Percentiles rank a stretch among this genome's conserved stretches.
These are phyloP conservation scores for Drymodes brunneopygia DNA, from an alignment of 2,113 vertebrate species.

Conservation along the genomic window DNA sequence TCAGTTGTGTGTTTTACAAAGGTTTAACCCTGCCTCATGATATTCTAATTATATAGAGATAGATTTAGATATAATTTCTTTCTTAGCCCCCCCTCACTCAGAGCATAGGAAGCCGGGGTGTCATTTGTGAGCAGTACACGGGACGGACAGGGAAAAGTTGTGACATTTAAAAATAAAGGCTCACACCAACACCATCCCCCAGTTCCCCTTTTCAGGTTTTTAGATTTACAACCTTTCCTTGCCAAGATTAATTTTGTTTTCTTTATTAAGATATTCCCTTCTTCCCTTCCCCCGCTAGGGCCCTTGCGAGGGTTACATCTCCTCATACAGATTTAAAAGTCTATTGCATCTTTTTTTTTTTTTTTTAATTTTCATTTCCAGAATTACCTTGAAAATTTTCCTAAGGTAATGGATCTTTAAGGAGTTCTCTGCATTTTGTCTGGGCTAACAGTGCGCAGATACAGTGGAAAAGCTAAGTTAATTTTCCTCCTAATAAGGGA, in stretches of 20 bases:
- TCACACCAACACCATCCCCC: background rate
- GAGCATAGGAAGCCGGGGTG: background rate
- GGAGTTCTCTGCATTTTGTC: slow-evolving; percentile 35
- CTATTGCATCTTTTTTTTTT: background rate
- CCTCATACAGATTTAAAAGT: background rate
- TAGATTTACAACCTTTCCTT: background rate
- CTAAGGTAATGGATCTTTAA: slow-evolving; percentile 10
- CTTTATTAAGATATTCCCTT: slow-evolving; percentile 20
- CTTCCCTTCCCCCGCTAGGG: background rate
- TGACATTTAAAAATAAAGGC: slow-evolving; percentile 34
- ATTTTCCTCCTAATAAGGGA: slow-evolving; percentile 80
- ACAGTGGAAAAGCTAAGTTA: slow-evolving; percentile 65
- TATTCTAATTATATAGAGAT: slow-evolving; percentile 41
- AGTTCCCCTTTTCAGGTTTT: background rate
- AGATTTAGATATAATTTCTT: slow-evolving; percentile 49
- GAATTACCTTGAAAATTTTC: background rate
- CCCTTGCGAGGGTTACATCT: background rate
- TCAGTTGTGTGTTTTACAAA: slow-evolving; percentile 70
- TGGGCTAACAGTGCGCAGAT: slow-evolving; percentile 55
- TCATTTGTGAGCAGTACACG: slow-evolving; percentile 16
- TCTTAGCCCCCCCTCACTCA: background rate
- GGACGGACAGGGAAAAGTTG: slow-evolving; percentile 14
- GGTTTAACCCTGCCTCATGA: slow-evolving; percentile 52
- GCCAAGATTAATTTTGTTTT: background rate
- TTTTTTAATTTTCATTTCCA: background rate